phyloP scores from a whole-genome alignment of 2,113 vertebrate genomes.

The Meriones unguiculatus region DNA sequence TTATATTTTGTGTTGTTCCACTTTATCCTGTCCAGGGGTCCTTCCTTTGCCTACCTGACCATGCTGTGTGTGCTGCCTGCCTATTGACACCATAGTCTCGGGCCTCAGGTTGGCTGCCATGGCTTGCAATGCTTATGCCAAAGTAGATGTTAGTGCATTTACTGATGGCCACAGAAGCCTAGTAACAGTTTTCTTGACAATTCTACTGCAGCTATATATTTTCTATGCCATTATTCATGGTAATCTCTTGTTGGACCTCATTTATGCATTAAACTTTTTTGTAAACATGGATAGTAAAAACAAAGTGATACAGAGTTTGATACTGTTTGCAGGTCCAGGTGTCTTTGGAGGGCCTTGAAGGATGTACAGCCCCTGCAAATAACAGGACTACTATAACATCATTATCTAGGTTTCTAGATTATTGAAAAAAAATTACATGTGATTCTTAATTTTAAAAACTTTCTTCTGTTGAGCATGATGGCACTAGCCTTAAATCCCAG shows the following conservation, averaged over 20 bases:
- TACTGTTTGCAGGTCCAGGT: neutral
- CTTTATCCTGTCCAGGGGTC: neutral
- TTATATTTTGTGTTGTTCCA: neutral
- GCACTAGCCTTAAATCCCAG: no score
- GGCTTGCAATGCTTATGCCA: neutral
- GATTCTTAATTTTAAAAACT: neutral
- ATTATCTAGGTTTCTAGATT: constrained; percentile 27
- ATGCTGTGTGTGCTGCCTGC: neutral
- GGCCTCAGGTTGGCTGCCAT: neutral
- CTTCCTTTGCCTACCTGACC: neutral
- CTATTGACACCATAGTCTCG: neutral
- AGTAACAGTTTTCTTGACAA: neutral
- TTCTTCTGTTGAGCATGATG: neutral
- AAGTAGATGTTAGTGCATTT: neutral
- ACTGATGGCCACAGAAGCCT: neutral
- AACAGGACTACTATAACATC: neutral
- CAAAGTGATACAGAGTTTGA: neutral
- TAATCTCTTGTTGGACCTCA: neutral
- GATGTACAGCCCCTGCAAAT: neutral
- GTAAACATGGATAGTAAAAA: neutral
- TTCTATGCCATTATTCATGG: neutral
- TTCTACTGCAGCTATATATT: neutral
- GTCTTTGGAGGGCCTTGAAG: neutral
- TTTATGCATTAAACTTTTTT: neutral
- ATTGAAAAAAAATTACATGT: neutral